Evolutionary conservation across 2,113 vertebrate genomes (phyloP).

Genomic region (Paradoxurus hermaphroditus): DNA sequence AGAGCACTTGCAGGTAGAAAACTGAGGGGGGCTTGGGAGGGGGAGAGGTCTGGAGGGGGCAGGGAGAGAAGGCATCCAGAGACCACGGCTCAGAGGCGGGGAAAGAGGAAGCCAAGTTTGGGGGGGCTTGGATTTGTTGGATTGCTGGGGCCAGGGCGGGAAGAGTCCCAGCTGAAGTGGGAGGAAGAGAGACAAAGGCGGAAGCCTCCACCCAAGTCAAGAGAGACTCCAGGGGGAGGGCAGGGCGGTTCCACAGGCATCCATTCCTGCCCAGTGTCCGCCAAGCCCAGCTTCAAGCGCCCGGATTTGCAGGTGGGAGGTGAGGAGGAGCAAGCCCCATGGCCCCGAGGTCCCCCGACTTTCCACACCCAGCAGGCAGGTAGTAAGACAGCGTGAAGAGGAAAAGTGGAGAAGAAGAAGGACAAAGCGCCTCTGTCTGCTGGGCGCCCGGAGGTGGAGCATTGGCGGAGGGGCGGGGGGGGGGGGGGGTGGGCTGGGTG

Average conservation of each 20-base stretch:
- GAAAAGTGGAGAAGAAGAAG: neutral
- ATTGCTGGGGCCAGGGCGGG: neutral
- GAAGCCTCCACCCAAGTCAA: neutral
- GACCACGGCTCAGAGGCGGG: neutral
- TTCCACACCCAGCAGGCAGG: neutral
- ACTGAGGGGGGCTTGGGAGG: neutral
- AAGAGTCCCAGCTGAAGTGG: neutral
- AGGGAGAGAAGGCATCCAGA: neutral
- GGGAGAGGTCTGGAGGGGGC: neutral
- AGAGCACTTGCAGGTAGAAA: neutral
- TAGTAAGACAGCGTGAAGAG: neutral
- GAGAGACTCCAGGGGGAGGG: neutral
- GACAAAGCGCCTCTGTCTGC: neutral
- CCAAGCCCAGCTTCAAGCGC: neutral
- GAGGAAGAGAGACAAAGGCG: neutral
- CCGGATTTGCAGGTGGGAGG: neutral
- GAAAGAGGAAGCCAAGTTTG: neutral
- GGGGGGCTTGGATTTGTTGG: neutral
- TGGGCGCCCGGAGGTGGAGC: neutral
- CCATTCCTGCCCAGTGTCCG: neutral
- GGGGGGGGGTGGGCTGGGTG: fast-evolving
- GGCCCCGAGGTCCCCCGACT: neutral
- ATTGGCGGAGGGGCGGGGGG: neutral
- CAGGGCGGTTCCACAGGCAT: neutral
- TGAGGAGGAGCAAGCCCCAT: neutral